phyloP scores from a whole-genome alignment of 2,888 invertebrate genomes.

The Sclerodermus sp. region DNA sequence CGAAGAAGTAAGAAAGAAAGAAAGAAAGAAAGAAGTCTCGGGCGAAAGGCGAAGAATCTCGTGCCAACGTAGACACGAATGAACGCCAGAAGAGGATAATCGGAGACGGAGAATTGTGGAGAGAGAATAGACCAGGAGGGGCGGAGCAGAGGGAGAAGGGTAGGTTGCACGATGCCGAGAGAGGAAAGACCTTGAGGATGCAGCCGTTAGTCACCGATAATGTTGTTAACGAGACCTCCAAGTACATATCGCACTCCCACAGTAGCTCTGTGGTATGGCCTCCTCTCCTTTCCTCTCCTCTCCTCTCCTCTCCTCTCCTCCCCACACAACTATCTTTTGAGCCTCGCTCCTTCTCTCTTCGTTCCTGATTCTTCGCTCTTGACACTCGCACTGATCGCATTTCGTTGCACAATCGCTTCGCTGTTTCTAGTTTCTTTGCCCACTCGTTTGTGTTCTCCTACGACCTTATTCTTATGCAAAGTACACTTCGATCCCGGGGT shows the following conservation, averaged over 20 bases:
- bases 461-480: neutral
- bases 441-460: neutral
- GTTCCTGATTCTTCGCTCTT: conserved; percentile 28
- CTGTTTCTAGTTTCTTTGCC: conserved; percentile 11
- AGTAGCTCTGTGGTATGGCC: too few relatives aligned
- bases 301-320: too few relatives aligned
- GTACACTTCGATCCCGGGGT: too few relatives aligned
- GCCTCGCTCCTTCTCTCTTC: too few relatives aligned
- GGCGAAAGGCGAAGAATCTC: too few relatives aligned
- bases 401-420: conserved; percentile 33
- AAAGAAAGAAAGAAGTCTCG: too few relatives aligned
- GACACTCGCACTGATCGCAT: conserved; percentile 33
- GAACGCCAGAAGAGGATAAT: too few relatives aligned
- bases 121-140: neutral
- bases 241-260: conserved; percentile 17
- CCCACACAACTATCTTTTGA: too few relatives aligned
- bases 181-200: conserved; percentile 35
- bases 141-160: neutral
- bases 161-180: conserved; percentile 14
- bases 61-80: too few relatives aligned
- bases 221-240: conserved; percentile 38
- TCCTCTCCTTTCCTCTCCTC: too few relatives aligned
- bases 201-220: conserved; percentile 42
- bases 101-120: neutral
- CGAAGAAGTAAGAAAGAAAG: too few relatives aligned